Evolutionary conservation across 1,140 invertebrate species (phyloP).

Genomic region (Choristoneura fumiferana): DNA sequence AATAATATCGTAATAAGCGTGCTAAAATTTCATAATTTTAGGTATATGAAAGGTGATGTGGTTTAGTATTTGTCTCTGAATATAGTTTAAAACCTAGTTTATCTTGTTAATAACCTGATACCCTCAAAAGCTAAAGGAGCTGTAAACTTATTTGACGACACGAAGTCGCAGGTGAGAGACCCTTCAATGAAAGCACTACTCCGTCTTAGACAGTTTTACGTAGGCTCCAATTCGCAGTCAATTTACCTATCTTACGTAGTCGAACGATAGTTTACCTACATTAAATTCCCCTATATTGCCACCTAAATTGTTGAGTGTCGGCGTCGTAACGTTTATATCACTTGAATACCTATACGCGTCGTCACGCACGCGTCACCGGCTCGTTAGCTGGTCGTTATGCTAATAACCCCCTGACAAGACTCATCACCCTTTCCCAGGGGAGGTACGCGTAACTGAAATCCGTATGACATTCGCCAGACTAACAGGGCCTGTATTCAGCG

Average conservation of each 20-base stretch:
- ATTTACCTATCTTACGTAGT: background rate
- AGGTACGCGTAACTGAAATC: constrained; percentile 23
- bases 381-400: constrained; percentile 43
- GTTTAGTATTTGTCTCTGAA: no score
- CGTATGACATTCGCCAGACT: constrained; percentile 5
- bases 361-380: constrained; percentile 25
- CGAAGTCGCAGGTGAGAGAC: background rate
- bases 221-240: background rate
- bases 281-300: background rate
- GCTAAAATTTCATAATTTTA: no score
- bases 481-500: no score
- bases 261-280: constrained; percentile 1
- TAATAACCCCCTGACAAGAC: constrained; percentile 30
- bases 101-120: no score
- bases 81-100: no score
- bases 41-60: no score
- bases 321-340: constrained; percentile 19
- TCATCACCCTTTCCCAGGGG: constrained; percentile 18
- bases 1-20: no score
- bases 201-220: background rate
- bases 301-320: constrained; percentile 11
- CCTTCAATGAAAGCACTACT: background rate
- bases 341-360: constrained; percentile 14
- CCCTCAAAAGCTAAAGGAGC: no score
- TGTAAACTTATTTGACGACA: background rate